Base-by-base conservation (phyloP, 2,797 vertebrate genomes). In the Crenuchus spilurus region DNA sequence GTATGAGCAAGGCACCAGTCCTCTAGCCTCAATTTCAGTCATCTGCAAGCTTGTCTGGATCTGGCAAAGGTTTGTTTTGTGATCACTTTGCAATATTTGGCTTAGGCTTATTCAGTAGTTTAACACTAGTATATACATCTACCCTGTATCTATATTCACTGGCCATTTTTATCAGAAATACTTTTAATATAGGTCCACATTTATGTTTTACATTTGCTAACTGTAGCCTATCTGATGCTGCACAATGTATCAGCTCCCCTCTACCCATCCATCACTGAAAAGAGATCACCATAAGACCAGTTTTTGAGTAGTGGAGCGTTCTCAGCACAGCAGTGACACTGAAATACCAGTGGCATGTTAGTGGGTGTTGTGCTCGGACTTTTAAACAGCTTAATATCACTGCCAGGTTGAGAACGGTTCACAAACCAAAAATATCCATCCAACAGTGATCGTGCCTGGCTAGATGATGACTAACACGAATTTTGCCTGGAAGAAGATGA, bases 1-100 rank as follows among this genome's bases (percentile, higher is more conserved):
- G 26, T 37, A 63, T 46, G 52, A 51, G 46, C 48, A 11, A 41
- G 48, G 63, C 46, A 6, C 63, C 33, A 41, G 41, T 71, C 46
- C 52, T 70, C 44, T 26, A 16, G 9, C 37, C 28, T 37, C 2
- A 4, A 55, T 41, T 44, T n/a, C 61, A 64, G 26, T 2, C 5
- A 14, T 54, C 10, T 2, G 20, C 16, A 46, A 46, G 41, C 26
- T 14, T 46, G 26, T 10, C 61, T 64, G 41, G 16, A 46, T 31
- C 26, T 10, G 37, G 30, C 1, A 13, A 8, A 39, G 11, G 3
- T 60, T 58, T n/a, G 16, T 33, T 60, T 4, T 39, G 4, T 11
- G n/a, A 35, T 8, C 10, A 33, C n/a, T n/a, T n/a, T n/a, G n/a
- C n/a, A n/a, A n/a, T n/a, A n/a, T n/a, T n/a, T n/a, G n/a, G n/a